Base-by-base conservation (phyloP, 2,113 vertebrate genomes). In the Columba livia region DNA sequence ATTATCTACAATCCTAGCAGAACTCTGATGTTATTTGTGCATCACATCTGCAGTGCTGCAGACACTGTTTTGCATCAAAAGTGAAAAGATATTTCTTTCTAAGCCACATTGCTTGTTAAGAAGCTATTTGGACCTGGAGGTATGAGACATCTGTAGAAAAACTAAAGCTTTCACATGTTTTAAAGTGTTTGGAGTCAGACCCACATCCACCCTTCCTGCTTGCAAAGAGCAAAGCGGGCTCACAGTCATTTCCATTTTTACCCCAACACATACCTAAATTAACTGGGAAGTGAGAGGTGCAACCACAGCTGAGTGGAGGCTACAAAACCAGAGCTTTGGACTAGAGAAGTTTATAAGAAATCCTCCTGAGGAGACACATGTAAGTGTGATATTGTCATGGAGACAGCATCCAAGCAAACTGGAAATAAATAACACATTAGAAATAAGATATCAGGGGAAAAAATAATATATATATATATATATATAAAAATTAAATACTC, bases 401-500 rank as follows among this genome's bases (percentile, higher is more conserved):
- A 67, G 10, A 40, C 13, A 64, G 31, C 58, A 77, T 54, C 44
- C 74, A 70, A 88, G 23, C 29, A 74, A 94, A 79, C 56, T 8
- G 48, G 24, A 42, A 82, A 38, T 66, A 92, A 90, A 66, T 48
- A 94, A 84, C 61, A 56, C 24, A 40, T 73, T 57, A 78, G 62
- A 94, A 90, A 80, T 53, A 90, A 90, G 86, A 91, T 67, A 61
- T 20, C 9, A 36, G 25, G 28, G 38, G 29, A 51, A 62, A 79
- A 84, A 25, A 13, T 5, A 5, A 38, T 38, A 38, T 38, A 38
- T 38, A 38, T 42, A 42, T 36, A 36, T 36, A 36, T 36, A 38
- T 38, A 38, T 38, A 10, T 38, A 38, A 1, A 9, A 96, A 97
- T 97, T 96, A 97, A 98, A 97, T 83, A 97, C 90, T 97, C 90